Conservation (phyloP, 1,140 invertebrate genomes). For the Palaemon carinicauda region DNA sequence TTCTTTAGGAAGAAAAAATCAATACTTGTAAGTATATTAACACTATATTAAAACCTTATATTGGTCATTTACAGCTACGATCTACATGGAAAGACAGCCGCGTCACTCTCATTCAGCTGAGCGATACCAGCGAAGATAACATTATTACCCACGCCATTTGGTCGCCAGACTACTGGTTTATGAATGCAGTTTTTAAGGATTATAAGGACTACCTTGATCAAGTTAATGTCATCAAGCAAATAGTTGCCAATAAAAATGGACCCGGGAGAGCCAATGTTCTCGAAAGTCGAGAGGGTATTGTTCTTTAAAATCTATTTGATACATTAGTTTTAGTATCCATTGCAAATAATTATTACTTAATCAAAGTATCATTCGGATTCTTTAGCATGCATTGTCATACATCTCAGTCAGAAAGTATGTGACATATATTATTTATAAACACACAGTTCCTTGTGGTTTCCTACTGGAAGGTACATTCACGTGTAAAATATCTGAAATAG, state of each 20-base stretch:
- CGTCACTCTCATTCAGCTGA: not conserved
- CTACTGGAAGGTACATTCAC: too few species aligned
- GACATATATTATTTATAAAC: too few species aligned
- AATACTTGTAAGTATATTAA: too few species aligned
- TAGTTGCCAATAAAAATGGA: not conserved
- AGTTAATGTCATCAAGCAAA: not conserved
- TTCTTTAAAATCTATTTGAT: not conserved
- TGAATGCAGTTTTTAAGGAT: not conserved
- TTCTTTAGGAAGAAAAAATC: too few species aligned
- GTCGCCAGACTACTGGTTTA: not conserved
- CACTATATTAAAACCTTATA: too few species aligned
- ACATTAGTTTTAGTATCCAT: not conserved
- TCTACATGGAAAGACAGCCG: not conserved
- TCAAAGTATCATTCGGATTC: too few species aligned
- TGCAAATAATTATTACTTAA: too few species aligned
- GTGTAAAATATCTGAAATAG: too few species aligned
- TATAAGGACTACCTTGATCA: not conserved
- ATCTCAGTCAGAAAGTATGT: too few species aligned
- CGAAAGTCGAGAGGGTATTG: not conserved
- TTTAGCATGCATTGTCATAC: too few species aligned
- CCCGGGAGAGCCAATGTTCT: not conserved
- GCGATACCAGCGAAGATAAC: not conserved
- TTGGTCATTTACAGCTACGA: not conserved
- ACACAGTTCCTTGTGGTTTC: too few species aligned
- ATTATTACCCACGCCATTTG: not conserved